Conservation (phyloP, 2,113 vertebrate species). For the Mus pahari region DNA sequence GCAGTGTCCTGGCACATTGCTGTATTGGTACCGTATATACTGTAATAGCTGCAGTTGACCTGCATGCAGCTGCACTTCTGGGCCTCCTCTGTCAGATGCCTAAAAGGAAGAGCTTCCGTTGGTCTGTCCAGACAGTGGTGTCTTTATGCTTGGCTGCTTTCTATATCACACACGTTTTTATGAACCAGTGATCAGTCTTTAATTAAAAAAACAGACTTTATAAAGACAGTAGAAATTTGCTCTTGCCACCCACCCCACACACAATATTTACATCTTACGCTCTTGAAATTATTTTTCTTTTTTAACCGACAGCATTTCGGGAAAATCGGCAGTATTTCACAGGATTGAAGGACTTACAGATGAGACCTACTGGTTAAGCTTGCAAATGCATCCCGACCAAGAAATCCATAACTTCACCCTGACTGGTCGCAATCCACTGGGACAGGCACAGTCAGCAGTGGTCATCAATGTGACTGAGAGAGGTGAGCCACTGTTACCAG, state of each 20-base stretch:
- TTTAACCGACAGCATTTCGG: slow-evolving; percentile 84
- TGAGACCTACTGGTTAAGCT: slow-evolving; percentile 76
- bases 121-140: not conserved
- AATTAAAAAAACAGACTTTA: slow-evolving; percentile 34
- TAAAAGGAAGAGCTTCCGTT: not conserved
- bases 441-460: slow-evolving; percentile 79
- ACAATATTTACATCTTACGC: not conserved
- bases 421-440: slow-evolving; percentile 82
- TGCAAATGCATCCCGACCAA: slow-evolving; percentile 80
- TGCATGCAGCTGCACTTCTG: accelerated
- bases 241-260: not conserved
- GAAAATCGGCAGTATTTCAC: slow-evolving; percentile 78
- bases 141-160: not conserved
- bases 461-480: slow-evolving; percentile 83
- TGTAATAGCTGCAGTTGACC: not conserved
- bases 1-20: not conserved
- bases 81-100: not conserved
- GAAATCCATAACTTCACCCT: slow-evolving; percentile 85
- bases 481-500: slow-evolving; percentile 78
- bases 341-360: slow-evolving; percentile 59
- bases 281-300: slow-evolving; percentile 54
- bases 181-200: not conserved
- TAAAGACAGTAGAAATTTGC: slow-evolving; percentile 15
- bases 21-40: not conserved
- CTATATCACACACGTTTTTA: not conserved